Base-by-base conservation (phyloP, 2,113 vertebrate genomes). In the Paramisgurnus dabryanus region DNA sequence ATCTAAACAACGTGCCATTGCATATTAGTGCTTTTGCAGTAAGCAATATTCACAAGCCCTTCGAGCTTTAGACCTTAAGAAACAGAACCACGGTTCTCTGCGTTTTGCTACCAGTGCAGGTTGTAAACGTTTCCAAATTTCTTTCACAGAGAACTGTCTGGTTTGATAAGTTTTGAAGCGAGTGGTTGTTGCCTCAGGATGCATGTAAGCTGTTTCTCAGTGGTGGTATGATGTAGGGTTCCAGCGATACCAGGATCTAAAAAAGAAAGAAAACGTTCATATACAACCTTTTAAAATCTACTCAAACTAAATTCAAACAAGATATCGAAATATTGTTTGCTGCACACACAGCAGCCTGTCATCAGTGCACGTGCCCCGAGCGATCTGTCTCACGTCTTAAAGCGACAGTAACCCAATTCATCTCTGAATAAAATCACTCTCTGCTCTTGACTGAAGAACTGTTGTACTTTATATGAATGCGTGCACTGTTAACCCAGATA, bases 241-340 rank as follows among this genome's bases (percentile, higher is more conserved):
- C 92, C 92, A 93, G 13, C 92, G 92, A 76, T 92, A 91, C 92
- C 92, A 93, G 13, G 90, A 80, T 69, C 92, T 93, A 85, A 60
- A 84, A 83, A 49, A 22, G 1, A 68, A 34, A 72, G 0, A 67
- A 50, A 71, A 18, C 1, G 17, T 57, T n/a, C 6, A 57, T n/a
- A 57, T n/a, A 13, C 15, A 6, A 57, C 15, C 15, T 57, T 57
- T 34, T 3, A 34, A 34, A 34, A 34, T 34, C 27, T n/a, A 57
- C 15, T n/a, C 4, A 47, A 2, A 47, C 45, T 47, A 10, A 10
- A 7, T 47, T 10, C 45, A 47, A 8, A 10, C 10, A 8, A 47
- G 10, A 10, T 47, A 10, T 6, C 4, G 45, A 5, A 47, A 47
- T 47, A 47, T 47, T 47, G 45, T 47, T 47, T 47, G 6, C 45